A percentile compares a stretch with the other conserved stretches of the same genome.
phyloP scores from a whole-genome alignment of 2,888 invertebrate genomes.

The Pollenia amentaria region DNA sequence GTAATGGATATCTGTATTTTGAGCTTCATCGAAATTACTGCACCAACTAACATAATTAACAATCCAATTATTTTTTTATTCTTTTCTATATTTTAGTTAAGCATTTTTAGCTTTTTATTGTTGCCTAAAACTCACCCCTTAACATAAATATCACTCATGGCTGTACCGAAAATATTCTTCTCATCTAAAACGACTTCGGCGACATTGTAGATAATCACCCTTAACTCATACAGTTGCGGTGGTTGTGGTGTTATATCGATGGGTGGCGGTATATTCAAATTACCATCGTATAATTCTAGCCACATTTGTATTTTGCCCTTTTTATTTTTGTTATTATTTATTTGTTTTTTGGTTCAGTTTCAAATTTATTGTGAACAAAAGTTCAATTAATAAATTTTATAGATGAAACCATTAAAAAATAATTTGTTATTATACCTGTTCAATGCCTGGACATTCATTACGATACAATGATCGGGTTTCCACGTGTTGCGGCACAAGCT shows the following conservation, averaged over 20 bases:
- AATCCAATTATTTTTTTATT: conserved; percentile 23
- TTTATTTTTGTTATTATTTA: background rate
- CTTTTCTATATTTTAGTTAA: conserved; percentile 34
- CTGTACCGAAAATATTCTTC: conserved; percentile 89
- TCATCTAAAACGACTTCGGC: conserved; percentile 88
- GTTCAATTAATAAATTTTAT: conserved; percentile 21
- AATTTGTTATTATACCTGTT: conserved; percentile 86
- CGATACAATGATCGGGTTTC: conserved; percentile 93
- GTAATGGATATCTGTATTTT: conserved; percentile 94
- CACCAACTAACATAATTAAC: conserved; percentile 87
- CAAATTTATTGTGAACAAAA: conserved; percentile 22
- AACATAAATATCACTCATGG: conserved; percentile 91
- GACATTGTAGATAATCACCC: conserved; percentile 89
- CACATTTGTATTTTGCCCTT: conserved; percentile 96
- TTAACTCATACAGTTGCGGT: conserved; percentile 88
- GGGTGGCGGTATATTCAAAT: conserved; percentile 88
- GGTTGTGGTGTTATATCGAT: conserved; percentile 91
- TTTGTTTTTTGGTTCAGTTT: background rate
- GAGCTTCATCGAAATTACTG: conserved; percentile 87
- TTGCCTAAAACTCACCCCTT: conserved; percentile 86
- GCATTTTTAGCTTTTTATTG: background rate
- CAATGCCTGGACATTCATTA: conserved; percentile 89
- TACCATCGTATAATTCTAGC: conserved; percentile 92
- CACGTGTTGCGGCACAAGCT: conserved; percentile 95
- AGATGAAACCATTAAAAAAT: background rate